phyloP scores from a whole-genome alignment of 2,113 vertebrate genomes.

The Corythoichthys intestinalis region DNA sequence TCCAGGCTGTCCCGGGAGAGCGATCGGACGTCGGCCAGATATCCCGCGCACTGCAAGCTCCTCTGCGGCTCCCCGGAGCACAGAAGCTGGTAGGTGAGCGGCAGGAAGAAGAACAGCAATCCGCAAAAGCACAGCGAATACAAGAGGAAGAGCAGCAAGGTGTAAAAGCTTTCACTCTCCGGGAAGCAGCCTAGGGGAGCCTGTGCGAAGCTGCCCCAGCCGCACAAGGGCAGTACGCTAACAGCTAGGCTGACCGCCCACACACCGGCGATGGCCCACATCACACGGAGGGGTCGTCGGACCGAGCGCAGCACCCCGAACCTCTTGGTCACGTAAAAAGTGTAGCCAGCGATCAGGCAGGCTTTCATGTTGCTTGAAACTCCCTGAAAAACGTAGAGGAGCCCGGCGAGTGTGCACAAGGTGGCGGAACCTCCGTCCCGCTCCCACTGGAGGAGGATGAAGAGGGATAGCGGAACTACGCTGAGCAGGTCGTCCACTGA shows the following conservation, averaged over 20 bases:
- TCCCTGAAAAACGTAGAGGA: slow-evolving; percentile 88
- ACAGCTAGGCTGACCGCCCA: slow-evolving; percentile 83
- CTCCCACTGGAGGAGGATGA: slow-evolving; percentile 84
- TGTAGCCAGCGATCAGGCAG: slow-evolving; percentile 83
- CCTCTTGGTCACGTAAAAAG: slow-evolving; percentile 80
- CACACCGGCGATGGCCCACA: slow-evolving; percentile 72
- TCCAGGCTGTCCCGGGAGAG: slow-evolving; percentile 69
- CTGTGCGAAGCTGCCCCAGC: slow-evolving; percentile 83
- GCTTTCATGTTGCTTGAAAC: slow-evolving; percentile 91
- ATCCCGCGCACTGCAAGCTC: slow-evolving; percentile 60
- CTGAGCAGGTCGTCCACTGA: slow-evolving; percentile 88
- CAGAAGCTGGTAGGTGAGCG: slow-evolving; percentile 81
- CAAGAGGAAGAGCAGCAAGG: slow-evolving; percentile 75
- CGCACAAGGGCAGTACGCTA: slow-evolving; percentile 82
- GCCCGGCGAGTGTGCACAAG: slow-evolving; percentile 82
- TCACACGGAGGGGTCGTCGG: slow-evolving; percentile 53
- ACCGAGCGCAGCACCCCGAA: slow-evolving; percentile 59
- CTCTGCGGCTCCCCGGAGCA: slow-evolving; percentile 82
- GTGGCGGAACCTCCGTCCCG: slow-evolving; percentile 48
- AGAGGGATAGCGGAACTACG: slow-evolving; percentile 79
- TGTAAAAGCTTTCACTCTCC: slow-evolving; percentile 76
- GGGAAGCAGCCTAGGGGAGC: slow-evolving; percentile 85
- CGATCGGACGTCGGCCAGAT: slow-evolving; percentile 61
- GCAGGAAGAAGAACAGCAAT: slow-evolving; percentile 75
- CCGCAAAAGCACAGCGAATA: slow-evolving; percentile 80